phyloP scores from a whole-genome alignment of 2,888 invertebrate species.

The Cataglyphis albicans region DNA sequence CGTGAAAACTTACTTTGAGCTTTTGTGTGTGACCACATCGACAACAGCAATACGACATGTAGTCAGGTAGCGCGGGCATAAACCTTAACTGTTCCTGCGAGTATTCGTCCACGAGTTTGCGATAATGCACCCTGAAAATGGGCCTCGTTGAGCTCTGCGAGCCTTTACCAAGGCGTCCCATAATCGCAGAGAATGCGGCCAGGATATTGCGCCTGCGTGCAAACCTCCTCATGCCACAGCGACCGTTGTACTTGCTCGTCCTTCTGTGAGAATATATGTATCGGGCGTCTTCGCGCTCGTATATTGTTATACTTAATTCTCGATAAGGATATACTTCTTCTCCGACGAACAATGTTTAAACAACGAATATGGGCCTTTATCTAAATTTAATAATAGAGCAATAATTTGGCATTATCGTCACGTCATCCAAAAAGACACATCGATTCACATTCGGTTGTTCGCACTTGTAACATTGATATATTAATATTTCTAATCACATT shows the following conservation, averaged over 20 bases:
- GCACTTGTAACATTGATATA: background rate
- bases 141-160: conserved; percentile 85
- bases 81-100: conserved; percentile 85
- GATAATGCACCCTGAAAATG: conserved; percentile 88
- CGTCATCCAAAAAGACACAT: background rate
- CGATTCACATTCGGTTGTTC: background rate
- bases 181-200: conserved; percentile 85
- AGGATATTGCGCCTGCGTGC: conserved; percentile 84
- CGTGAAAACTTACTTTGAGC: conserved; percentile 86
- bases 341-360: background rate
- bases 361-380: background rate
- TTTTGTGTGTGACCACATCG: conserved; percentile 89
- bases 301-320: background rate
- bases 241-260: conserved; percentile 75
- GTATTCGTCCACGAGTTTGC: conserved; percentile 88
- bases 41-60: conserved; percentile 88
- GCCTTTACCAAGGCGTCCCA: conserved; percentile 87
- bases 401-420: background rate
- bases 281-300: background rate
- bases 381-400: background rate
- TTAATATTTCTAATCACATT: conserved; percentile 31
- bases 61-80: conserved; percentile 87
- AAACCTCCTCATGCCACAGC: conserved; percentile 84
- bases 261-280: conserved; percentile 41
- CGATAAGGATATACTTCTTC: background rate